Base-by-base conservation (phyloP, 2,888 invertebrate species). In the Lysandra coridon region DNA sequence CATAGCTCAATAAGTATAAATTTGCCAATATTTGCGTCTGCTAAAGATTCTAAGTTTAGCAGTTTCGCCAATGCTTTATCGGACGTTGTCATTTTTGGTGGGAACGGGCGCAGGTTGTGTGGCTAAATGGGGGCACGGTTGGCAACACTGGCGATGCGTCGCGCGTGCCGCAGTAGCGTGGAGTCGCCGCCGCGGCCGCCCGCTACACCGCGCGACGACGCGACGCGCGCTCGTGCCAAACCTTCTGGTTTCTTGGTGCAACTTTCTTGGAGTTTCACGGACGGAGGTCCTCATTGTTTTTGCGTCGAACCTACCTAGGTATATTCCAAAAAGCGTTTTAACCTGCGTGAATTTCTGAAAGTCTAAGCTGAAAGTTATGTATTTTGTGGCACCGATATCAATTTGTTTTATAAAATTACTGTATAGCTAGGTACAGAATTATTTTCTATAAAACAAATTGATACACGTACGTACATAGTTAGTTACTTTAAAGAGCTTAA, bases 81-180 rank as follows among this genome's bases (percentile, higher is more conserved):
- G 3, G 4, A 12, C 30, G 10, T 69, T 14, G 4, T 1, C 0
- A 14, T 69, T 69, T 69, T 69, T 69, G 69, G 69, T 69, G 33
- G 69, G 33, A 69, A 69, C 37, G 17, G 14, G 12, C 69, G 33
- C 33, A 14, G 33, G 33, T 37, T 69, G 14, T 2, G 33, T 69
- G 69, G 69, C 23, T 69, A 23, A 12, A 33, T 5, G 33, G 17
- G 33, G 1, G 14, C 4, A 69, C 64, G 30, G 64, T 12, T 69
- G 33, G 69, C 33, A 86, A 84, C 84, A 84, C 83, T 82, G 87
- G 84, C 86, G 87, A 89, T 86, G 87, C 86, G 85, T 88, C 87
- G 89, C 92, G 92, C 93, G 92, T 92, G 90, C 93, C 93, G 93
- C 93, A 93, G 92, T 94, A 93, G 90, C 91, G 93, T 91, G 92